phyloP scores from a whole-genome alignment of 2,113 vertebrate genomes.

The Daboia siamensis region DNA sequence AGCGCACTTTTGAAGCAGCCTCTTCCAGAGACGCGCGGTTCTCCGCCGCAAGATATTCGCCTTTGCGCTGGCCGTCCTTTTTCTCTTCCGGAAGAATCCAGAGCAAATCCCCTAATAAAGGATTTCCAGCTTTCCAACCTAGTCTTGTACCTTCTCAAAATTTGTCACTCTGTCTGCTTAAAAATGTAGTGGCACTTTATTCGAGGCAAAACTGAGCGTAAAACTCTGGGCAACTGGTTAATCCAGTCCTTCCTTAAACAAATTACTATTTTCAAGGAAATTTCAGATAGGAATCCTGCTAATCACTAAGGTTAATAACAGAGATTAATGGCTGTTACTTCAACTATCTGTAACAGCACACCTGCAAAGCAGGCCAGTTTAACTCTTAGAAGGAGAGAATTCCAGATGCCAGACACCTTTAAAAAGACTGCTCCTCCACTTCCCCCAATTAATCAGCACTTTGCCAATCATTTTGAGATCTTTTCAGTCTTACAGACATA shows the following conservation, averaged over 20 bases:
- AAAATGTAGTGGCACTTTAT: background rate
- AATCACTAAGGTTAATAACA: background rate
- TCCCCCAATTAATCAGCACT: background rate
- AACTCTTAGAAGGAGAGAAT: background rate
- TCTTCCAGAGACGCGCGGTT: background rate
- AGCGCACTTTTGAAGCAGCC: background rate
- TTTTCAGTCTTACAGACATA: background rate
- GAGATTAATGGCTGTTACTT: background rate
- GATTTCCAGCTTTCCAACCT: background rate
- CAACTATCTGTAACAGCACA: background rate
- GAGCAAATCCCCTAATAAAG: background rate
- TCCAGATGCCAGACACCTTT: background rate
- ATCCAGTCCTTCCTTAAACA: background rate
- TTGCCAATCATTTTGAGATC: background rate
- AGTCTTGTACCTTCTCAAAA: background rate
- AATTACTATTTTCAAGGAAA: background rate
- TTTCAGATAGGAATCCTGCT: background rate
- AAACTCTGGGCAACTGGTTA: background rate
- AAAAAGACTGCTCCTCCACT: background rate
- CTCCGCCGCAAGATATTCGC: background rate
- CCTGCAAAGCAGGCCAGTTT: background rate
- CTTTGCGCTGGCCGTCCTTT: background rate
- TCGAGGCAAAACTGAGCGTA: background rate
- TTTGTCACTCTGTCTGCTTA: background rate
- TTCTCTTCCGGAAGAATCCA: background rate